Percentiles rank a stretch among this genome's conserved stretches.
Conservation (phyloP, 1,140 invertebrate species). For the Zophobas morio region DNA sequence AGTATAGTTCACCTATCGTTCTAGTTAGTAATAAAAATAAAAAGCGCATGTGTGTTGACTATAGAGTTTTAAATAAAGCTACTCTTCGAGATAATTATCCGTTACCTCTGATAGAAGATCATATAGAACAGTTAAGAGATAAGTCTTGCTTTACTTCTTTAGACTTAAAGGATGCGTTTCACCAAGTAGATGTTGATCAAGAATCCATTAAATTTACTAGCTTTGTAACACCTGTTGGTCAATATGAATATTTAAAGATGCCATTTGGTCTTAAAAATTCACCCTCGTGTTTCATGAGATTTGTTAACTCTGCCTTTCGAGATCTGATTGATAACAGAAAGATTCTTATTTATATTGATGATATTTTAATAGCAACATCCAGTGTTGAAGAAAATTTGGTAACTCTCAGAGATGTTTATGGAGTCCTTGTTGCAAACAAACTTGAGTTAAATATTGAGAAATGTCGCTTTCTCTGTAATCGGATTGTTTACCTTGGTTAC, state of each 20-base stretch:
- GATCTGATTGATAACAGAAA: constrained; percentile 33
- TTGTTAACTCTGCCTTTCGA: constrained; percentile 39
- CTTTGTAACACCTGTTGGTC: constrained; percentile 53
- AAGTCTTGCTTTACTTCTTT: constrained; percentile 56
- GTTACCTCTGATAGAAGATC: constrained; percentile 63
- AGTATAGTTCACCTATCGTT: constrained; percentile 68
- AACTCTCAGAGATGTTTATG: constrained; percentile 49
- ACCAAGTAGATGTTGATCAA: constrained; percentile 54
- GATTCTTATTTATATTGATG: constrained; percentile 53
- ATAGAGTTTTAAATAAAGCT: constrained; percentile 67
- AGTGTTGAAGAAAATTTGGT: constrained; percentile 43
- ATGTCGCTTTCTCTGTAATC: constrained; percentile 53
- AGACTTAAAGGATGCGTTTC: constrained; percentile 63
- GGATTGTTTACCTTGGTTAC: constrained; percentile 52
- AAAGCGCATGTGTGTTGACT: constrained; percentile 71
- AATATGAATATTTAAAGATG: constrained; percentile 57
- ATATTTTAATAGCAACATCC: constrained; percentile 50
- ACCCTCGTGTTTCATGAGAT: constrained; percentile 33
- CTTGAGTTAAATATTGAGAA: constrained; percentile 55
- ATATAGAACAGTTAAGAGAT: constrained; percentile 58
- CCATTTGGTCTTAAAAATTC: constrained; percentile 57
- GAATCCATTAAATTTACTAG: constrained; percentile 56
- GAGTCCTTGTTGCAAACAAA: constrained; percentile 42
- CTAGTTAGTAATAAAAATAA: constrained; percentile 70
- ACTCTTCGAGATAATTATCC: constrained; percentile 62